A percentile compares a stretch with the other conserved stretches of the same genome.
Conservation (phyloP, 2,888 invertebrate species). For the Chymomyza procnemis region DNA sequence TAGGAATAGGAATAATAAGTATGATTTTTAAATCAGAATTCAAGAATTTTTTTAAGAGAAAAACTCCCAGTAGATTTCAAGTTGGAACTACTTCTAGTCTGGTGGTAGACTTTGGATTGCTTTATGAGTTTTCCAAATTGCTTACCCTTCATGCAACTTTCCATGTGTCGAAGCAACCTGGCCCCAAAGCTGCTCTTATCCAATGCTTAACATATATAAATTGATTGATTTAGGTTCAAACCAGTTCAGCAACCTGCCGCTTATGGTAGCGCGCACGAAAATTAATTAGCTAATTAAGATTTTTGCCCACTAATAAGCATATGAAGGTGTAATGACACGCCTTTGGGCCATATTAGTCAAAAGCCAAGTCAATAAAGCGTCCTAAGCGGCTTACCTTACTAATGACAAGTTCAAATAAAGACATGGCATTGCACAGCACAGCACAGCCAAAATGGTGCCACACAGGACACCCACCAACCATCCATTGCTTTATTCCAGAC, state of each 20-base stretch:
- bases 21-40: too few species aligned
- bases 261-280: neutral
- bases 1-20: too few species aligned
- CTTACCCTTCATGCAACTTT: too few species aligned
- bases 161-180: too few species aligned
- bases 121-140: too few species aligned
- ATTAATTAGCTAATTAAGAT: slow-evolving; percentile 65
- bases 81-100: too few species aligned
- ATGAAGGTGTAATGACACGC: neutral
- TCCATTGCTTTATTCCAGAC: neutral
- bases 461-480: neutral
- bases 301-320: slow-evolving; percentile 4
- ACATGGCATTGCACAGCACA: slow-evolving; percentile 25
- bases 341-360: neutral
- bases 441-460: slow-evolving; percentile 30
- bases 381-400: neutral
- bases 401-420: slow-evolving; percentile 20
- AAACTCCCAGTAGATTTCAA: too few species aligned
- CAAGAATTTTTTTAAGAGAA: too few species aligned
- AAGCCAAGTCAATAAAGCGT: slow-evolving; percentile 29
- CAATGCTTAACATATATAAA: neutral
- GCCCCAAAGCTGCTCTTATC: neutral
- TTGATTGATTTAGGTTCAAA: neutral
- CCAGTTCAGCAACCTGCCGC: neutral
- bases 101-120: too few species aligned